Conservation (phyloP, 2,888 invertebrate species). For the Eupithecia insigniata region DNA sequence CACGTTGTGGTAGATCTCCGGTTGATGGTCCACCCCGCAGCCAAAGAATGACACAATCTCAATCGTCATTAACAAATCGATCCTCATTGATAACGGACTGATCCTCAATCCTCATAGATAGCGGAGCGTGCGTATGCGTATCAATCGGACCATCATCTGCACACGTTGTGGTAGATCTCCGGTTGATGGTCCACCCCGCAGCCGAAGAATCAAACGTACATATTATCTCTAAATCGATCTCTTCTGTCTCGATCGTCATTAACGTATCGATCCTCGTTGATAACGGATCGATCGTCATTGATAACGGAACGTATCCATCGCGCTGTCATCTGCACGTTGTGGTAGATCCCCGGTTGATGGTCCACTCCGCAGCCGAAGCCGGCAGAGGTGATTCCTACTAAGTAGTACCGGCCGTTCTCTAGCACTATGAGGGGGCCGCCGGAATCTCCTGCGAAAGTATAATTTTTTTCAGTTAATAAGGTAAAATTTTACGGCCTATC, state of each 20-base stretch:
- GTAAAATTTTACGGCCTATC: too few relatives aligned
- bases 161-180: constrained; percentile 92
- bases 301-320: constrained; percentile 84
- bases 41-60: too few relatives aligned
- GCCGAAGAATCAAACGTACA: constrained; percentile 80
- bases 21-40: too few relatives aligned
- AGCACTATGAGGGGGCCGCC: constrained; percentile 91
- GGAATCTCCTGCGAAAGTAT: constrained; percentile 86
- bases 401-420: constrained; percentile 88
- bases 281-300: background rate
- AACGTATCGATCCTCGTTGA: background rate
- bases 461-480: background rate
- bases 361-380: constrained; percentile 94
- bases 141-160: constrained; percentile 87
- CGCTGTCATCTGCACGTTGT: constrained; percentile 89
- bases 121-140: constrained; percentile 73
- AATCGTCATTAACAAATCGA: too few relatives aligned
- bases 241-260: background rate
- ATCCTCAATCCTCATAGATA: background rate
- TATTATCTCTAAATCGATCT: background rate
- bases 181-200: constrained; percentile 89
- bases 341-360: constrained; percentile 94
- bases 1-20: too few relatives aligned
- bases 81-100: background rate
- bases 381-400: constrained; percentile 93